Conservation (phyloP, 2,113 vertebrate species). For the Takifugu bimaculatus region DNA sequence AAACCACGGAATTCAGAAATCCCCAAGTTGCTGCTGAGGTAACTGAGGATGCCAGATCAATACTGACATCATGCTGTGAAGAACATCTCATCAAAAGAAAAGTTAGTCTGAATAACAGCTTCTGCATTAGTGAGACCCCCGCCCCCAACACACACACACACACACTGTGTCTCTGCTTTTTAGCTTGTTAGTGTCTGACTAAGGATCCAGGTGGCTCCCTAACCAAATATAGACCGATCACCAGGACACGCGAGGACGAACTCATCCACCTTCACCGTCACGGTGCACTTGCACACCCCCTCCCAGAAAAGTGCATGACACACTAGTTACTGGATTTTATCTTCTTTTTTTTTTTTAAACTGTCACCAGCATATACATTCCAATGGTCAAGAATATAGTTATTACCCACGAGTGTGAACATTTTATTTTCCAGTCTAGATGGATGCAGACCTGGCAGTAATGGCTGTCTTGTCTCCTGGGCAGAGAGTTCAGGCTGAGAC, state of each 20-base stretch:
- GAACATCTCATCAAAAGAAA: too few relatives aligned
- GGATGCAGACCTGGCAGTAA: constrained; percentile 53
- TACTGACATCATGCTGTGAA: too few relatives aligned
- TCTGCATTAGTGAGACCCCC: too few relatives aligned
- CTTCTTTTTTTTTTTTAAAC: too few relatives aligned
- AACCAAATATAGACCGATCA: constrained; percentile 47
- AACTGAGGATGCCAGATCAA: too few relatives aligned
- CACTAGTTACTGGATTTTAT: not conserved
- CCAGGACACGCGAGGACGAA: constrained; percentile 13
- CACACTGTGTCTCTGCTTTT: constrained; percentile 9
- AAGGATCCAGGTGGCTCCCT: constrained; percentile 22
- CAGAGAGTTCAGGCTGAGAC: constrained; percentile 41
- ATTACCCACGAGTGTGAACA: too few relatives aligned
- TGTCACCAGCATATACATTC: not conserved
- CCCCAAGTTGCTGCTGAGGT: too few relatives aligned
- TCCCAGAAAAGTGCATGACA: constrained; percentile 1
- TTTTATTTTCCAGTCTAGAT: constrained; percentile 15
- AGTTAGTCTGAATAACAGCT: too few relatives aligned
- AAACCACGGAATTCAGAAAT: too few relatives aligned
- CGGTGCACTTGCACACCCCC: not conserved
- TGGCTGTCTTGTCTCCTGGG: constrained; percentile 53
- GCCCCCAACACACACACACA: too few relatives aligned
- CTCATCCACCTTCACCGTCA: constrained; percentile 12
- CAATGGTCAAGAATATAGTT: not conserved
- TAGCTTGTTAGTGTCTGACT: constrained; percentile 33